Conservation (phyloP, 2,113 vertebrate species). For the Labrus mixtus region DNA sequence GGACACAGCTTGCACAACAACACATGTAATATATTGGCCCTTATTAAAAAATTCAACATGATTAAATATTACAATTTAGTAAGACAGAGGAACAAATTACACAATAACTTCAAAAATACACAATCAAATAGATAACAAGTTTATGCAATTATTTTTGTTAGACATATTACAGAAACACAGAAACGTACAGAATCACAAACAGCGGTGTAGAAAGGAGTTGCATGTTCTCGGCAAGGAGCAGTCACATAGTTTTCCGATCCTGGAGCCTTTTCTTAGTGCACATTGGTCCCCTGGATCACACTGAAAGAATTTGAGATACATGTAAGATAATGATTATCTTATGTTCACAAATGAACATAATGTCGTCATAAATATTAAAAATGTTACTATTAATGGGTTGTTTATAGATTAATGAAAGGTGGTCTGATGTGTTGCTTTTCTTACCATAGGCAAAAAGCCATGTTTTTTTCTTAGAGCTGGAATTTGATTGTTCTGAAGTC, state of each 20-base stretch:
- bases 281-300: slow-evolving; percentile 77
- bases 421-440: slow-evolving; percentile 11
- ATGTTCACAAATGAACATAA: background rate
- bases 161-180: background rate
- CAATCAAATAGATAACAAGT: background rate
- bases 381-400: background rate
- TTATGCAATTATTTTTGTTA: background rate
- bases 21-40: slow-evolving; percentile 31
- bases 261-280: slow-evolving; percentile 72
- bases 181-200: slow-evolving; percentile 61
- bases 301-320: slow-evolving; percentile 31
- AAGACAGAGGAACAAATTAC: background rate
- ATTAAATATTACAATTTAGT: slow-evolving; percentile 9
- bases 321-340: background rate
- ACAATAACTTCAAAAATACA: background rate
- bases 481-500: slow-evolving; percentile 70
- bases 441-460: slow-evolving; percentile 66
- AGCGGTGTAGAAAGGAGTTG: slow-evolving; percentile 77
- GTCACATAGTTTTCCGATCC: slow-evolving; percentile 77
- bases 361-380: no score
- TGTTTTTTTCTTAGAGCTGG: slow-evolving; percentile 70
- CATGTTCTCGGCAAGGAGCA: slow-evolving; percentile 73
- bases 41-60: background rate
- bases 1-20: background rate
- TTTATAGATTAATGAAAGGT: background rate